Percentiles rank a stretch among this genome's conserved stretches.
Evolutionary conservation across 2,797 vertebrate species (phyloP).

Genomic region (Poecilia wingei): DNA sequence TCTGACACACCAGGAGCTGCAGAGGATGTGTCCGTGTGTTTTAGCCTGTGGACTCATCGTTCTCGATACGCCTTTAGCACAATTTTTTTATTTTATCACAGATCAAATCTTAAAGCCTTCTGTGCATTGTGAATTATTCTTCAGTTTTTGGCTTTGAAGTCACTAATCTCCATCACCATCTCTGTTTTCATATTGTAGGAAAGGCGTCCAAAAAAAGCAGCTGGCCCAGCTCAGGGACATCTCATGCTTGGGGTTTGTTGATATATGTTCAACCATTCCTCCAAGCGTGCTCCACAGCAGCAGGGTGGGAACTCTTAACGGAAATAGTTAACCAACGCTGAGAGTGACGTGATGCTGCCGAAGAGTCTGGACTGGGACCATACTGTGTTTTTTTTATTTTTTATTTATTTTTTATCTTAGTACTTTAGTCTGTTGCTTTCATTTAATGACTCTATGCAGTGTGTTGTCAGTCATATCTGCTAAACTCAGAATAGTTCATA

Average conservation of each 20-base stretch:
- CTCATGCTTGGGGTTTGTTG: constrained; percentile 53
- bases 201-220: constrained; percentile 70
- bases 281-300: constrained; percentile 15
- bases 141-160: constrained; percentile 64
- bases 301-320: constrained; percentile 36
- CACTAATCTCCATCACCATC: constrained; percentile 69
- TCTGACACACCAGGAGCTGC: constrained; percentile 30
- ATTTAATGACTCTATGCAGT: not conserved
- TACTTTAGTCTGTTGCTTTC: not conserved
- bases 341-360: not conserved
- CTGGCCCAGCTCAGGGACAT: constrained; percentile 34
- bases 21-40: constrained; percentile 25
- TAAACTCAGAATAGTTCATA: not conserved
- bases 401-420: not conserved
- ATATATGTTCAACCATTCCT: constrained; percentile 53
- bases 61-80: constrained; percentile 38
- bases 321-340: constrained; percentile 6
- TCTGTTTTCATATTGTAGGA: constrained; percentile 44
- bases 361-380: not conserved
- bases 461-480: not conserved
- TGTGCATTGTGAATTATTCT: constrained; percentile 57
- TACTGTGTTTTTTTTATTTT: not conserved
- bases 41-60: constrained; percentile 38
- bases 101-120: constrained; percentile 53
- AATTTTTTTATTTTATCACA: constrained; percentile 48